phyloP scores from a whole-genome alignment of 2,113 vertebrate genomes.

The cattle (Bos taurus) region ARS-UCD2.0 NC_037352.1:38998001-38998500 shows the following conservation, averaged over 20 bases:
- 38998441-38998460: background rate
- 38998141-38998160: background rate
- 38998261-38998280: rapidly evolving
- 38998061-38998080: background rate
- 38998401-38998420: background rate
- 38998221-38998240: rapidly evolving
- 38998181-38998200: background rate
- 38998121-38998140: rapidly evolving
- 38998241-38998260: rapidly evolving
- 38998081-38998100: background rate
- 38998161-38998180: background rate
- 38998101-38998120: background rate
- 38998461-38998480: background rate
- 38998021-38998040: rapidly evolving
- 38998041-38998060: background rate
- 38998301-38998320: background rate
- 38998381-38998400: background rate
- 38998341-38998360: rapidly evolving
- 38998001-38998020: background rate
- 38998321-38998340: background rate
- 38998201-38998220: background rate
- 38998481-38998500: background rate
- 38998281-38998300: rapidly evolving
- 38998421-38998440: background rate
- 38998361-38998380: rapidly evolving